These are phyloP conservation scores for Delichon dasypus DNA, from an alignment of 2,797 vertebrate species.

Conservation along the genomic window DNA sequence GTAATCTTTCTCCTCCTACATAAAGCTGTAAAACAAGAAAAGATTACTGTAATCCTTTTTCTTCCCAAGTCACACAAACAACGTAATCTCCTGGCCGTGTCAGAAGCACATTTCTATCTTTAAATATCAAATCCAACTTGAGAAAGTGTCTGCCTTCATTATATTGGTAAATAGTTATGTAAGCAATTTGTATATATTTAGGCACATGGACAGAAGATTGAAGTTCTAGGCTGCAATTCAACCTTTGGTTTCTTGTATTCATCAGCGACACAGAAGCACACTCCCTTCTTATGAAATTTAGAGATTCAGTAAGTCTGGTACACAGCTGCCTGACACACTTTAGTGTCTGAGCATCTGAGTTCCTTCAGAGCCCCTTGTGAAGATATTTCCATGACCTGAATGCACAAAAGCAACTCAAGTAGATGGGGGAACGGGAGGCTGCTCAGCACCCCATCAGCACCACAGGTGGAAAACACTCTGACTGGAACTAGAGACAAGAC, in stretches of 20 bases:
- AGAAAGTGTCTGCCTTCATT: neutral
- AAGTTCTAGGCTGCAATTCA: neutral
- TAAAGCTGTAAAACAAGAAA: conserved; percentile 26
- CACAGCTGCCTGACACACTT: neutral
- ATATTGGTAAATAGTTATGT: neutral
- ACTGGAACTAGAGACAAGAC: neutral
- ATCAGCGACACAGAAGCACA: neutral
- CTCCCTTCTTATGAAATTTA: neutral
- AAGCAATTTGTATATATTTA: neutral
- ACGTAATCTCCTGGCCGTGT: conserved; percentile 30
- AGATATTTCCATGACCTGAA: neutral
- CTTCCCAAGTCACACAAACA: neutral
- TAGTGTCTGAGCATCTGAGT: neutral
- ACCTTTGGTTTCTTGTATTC: neutral
- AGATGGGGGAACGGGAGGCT: neutral
- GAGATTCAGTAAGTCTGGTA: neutral
- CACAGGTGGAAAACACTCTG: neutral
- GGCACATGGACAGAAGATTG: neutral
- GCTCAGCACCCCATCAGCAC: neutral
- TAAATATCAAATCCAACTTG: conserved; percentile 12
- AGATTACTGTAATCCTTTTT: conserved; percentile 53
- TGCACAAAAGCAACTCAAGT: neutral
- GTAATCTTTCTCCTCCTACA: conserved; percentile 33
- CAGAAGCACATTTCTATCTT: conserved; percentile 15
- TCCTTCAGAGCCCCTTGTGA: neutral